phyloP scores from a whole-genome alignment of 2,113 vertebrate genomes.

The Herpetotheres cachinnans region DNA sequence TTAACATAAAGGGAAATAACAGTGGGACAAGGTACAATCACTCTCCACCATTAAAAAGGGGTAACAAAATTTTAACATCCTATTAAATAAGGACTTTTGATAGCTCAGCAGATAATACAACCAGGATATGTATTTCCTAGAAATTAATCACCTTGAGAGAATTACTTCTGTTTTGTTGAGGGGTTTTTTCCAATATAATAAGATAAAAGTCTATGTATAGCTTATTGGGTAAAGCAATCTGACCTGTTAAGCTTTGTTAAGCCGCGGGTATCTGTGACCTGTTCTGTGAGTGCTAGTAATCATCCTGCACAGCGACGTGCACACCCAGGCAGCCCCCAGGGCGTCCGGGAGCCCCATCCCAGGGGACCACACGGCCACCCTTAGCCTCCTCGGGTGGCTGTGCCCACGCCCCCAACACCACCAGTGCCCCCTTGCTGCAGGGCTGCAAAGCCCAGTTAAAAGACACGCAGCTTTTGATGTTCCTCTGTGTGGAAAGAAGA shows the following conservation, averaged over 20 bases:
- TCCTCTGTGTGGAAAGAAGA: not conserved
- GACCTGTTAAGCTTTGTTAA: not conserved
- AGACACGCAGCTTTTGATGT: fast-evolving
- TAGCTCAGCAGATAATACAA: not conserved
- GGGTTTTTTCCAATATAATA: not conserved
- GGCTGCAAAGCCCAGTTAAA: not conserved
- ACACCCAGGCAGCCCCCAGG: fast-evolving
- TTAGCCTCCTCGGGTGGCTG: fast-evolving
- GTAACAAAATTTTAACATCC: not conserved
- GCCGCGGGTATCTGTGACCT: not conserved
- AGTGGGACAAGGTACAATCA: not conserved
- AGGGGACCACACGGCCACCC: not conserved
- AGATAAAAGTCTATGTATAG: constrained; percentile 31
- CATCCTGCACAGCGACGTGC: not conserved
- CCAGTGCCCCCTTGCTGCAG: not conserved
- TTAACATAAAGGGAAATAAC: not conserved
- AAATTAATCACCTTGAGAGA: not conserved
- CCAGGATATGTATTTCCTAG: not conserved
- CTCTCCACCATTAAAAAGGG: not conserved
- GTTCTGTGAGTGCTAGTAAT: not conserved
- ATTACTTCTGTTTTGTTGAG: not conserved
- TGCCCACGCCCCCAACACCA: not conserved
- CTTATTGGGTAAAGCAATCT: not conserved
- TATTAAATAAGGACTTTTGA: not conserved
- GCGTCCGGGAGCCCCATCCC: fast-evolving